These are phyloP conservation scores for Drosophila azteca DNA, from an alignment of 1,140 invertebrate genomes.

Conservation along the genomic window DNA sequence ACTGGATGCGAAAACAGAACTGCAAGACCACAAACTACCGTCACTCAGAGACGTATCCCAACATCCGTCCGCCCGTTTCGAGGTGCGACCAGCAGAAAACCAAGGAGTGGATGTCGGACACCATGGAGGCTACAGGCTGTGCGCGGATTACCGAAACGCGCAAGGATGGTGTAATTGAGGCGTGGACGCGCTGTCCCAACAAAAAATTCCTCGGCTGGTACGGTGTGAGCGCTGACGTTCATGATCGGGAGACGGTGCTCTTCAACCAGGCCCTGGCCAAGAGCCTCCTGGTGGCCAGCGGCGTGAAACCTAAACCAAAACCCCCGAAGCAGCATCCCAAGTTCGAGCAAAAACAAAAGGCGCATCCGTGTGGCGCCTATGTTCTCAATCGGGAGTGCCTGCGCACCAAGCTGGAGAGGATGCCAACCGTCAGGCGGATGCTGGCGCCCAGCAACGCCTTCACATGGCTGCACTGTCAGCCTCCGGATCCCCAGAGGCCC, in stretches of 20 bases:
- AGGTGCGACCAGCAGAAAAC: slow-evolving; percentile 19
- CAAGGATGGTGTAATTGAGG: slow-evolving; percentile 28
- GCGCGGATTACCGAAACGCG: slow-evolving; percentile 10
- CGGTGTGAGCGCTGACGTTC: slow-evolving; percentile 10
- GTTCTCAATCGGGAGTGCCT: slow-evolving; percentile 43
- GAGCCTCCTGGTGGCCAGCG: slow-evolving; percentile 29
- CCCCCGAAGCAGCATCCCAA: background rate
- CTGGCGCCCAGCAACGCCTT: slow-evolving; percentile 13
- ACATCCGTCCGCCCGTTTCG: slow-evolving; percentile 38
- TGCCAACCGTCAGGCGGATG: slow-evolving; percentile 49
- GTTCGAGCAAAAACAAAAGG: too few relatives aligned
- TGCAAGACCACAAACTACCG: slow-evolving; percentile 30
- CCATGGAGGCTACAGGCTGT: slow-evolving; percentile 32
- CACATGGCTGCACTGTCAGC: slow-evolving; percentile 21
- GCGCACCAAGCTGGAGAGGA: slow-evolving; percentile 21
- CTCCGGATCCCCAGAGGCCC: background rate
- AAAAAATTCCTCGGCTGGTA: slow-evolving; percentile 50
- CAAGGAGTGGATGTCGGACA: slow-evolving; percentile 5
- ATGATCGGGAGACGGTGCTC: background rate
- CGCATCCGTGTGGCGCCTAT: background rate
- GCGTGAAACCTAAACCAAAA: background rate
- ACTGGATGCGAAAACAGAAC: slow-evolving; percentile 47
- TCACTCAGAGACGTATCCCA: slow-evolving; percentile 39
- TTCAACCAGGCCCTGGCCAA: slow-evolving; percentile 33
- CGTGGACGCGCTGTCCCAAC: slow-evolving; percentile 39